Evolutionary conservation across 1,140 invertebrate species (phyloP).

Genomic region (Cydia fagiglandana): DNA sequence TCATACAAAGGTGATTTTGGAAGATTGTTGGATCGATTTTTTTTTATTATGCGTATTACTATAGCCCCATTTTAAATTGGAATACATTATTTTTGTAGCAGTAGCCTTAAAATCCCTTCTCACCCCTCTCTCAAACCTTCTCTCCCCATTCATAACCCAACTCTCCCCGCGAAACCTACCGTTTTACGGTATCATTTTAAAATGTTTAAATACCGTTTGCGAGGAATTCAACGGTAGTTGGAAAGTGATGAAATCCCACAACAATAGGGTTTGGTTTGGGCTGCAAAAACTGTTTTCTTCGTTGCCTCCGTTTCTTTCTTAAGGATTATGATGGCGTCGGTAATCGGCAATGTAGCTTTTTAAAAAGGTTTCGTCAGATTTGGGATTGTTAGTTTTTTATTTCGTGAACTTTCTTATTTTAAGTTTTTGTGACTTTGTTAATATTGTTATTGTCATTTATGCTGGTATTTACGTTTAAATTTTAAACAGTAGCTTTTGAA

Average conservation of each 20-base stretch:
- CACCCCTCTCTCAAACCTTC: too few relatives aligned
- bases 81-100: too few relatives aligned
- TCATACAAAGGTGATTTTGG: too few relatives aligned
- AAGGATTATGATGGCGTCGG: not conserved
- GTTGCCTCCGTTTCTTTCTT: conserved; percentile 4
- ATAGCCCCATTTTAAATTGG: too few relatives aligned
- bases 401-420: not conserved
- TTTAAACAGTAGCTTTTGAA: too few relatives aligned
- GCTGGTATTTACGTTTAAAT: too few relatives aligned
- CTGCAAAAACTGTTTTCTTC: conserved; percentile 9
- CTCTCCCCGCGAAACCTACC: too few relatives aligned
- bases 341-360: not conserved
- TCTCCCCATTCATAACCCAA: too few relatives aligned
- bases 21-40: too few relatives aligned
- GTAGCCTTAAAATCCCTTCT: too few relatives aligned
- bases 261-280: not conserved
- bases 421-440: not conserved
- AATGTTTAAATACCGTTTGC: not conserved
- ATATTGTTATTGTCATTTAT: not conserved
- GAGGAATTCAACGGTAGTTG: not conserved
- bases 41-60: too few relatives aligned
- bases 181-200: too few relatives aligned
- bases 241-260: conserved; percentile 23
- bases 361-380: not conserved
- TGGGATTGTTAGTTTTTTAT: not conserved